Base-by-base conservation (phyloP, 2,113 vertebrate species). In the Salvator merianae region DNA sequence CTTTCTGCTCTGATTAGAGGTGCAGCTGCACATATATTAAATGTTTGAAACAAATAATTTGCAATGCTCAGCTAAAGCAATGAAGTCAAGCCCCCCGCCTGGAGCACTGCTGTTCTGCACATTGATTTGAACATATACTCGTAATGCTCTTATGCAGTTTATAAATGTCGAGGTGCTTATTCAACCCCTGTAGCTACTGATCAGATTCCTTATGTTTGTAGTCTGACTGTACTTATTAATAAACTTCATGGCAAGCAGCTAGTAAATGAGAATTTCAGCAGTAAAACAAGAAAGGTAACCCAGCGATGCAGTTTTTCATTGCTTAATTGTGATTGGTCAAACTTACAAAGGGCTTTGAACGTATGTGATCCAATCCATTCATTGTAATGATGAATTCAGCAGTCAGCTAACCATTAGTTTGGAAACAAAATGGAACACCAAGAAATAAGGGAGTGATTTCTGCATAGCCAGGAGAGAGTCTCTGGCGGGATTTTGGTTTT, bases 1-100 rank as follows among this genome's bases (percentile, higher is more conserved):
- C 82, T 72, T 84, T 92, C 88, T 81, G 91, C 82, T 91, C 86
- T 82, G 65, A 77, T 79, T 79, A 74, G 28, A 86, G 86, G 76
- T 69, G 70, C 79, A 83, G 83, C 85, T 32, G 88, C 86, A 53
- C 38, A 1, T 87, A 71, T 81, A 84, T 84, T 77, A 86, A 86
- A 84, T 18, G n/a, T 36, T 72, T 82, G 83, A 80, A 89, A 90
- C 78, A 68, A 90, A 79, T 90, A 74, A 90, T 86, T 79, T 88
- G 83, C 86, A 81, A 2, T n/a, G 84, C 85, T 80, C 74, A 81
- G 73, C 85, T 77, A 86, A 87, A 83, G 87, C 80, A 65, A 76
- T 50, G 90, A 59, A 91, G 82, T 65, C 86, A 83, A 83, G 77
- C 85, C 16, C 32, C 65, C 40, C 10, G 71, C 79, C 91, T 90